Evolutionary conservation across 2,888 invertebrate genomes (phyloP), one percentile per base, ranked within the genome.

Genomic region (Yponomeuta plumbellus): DNA sequence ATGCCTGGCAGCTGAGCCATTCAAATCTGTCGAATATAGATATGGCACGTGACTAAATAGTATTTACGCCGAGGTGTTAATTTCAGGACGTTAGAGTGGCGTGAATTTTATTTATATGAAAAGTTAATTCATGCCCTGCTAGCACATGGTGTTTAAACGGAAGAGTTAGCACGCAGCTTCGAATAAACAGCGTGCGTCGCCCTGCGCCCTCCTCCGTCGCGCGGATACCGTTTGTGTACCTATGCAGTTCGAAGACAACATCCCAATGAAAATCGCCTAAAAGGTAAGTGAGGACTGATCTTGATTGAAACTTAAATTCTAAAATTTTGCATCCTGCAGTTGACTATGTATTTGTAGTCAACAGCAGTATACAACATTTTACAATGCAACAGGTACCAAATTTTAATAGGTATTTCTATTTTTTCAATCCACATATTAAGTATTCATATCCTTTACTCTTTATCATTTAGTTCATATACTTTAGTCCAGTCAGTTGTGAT

Each of bases 21-120:
- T 61, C 26, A 66, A 65, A 58, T 62, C 56, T 66, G 62, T 59
- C 61, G 79, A 78, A 52, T 13, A 75, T 80, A 75, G 77, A 78
- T 80, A 83, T 76, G 83, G 81, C 79, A 80, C 79, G 83, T 83
- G 83, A 80, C 85, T 85, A 85, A 65, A 57, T 85, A 84, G 81
- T 87, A 88, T 90, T 90, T 89, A 88, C 89, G 88, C 82, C 78
- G 71, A 90, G 89, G 90, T 91, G 91, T 86, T 91, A 91, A 91
- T 90, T 89, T 91, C 89, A 87, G 86, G 88, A 90, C 87, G 85
- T 91, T 91, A 91, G 91, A 88, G 90, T 81, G 81, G 83, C 89
- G 90, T 91, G 89, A 91, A 91, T 90, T 91, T 91, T 91, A 91
- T 91, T 90, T 91, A 90, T 90, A 91, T 89, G 90, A 90, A 90